Percentiles rank a stretch among this genome's conserved stretches.
Evolutionary conservation across 2,113 vertebrate species (phyloP).

Genomic region (Spea bombifrons): DNA sequence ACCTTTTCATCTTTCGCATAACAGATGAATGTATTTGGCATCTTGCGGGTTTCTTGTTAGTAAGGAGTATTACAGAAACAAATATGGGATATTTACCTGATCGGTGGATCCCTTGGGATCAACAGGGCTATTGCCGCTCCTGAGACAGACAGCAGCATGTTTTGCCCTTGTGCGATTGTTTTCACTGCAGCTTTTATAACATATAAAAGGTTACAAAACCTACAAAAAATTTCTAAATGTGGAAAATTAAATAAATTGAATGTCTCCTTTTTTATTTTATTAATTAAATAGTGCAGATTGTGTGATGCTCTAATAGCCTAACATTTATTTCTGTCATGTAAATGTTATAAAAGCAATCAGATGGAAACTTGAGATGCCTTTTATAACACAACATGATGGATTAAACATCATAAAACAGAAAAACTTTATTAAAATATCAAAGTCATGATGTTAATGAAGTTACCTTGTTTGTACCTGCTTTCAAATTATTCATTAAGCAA

Average conservation of each 20-base stretch:
- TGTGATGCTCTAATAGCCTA: slow-evolving; percentile 28
- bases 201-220: no score
- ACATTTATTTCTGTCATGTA: slow-evolving; percentile 40
- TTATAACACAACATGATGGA: slow-evolving; percentile 32
- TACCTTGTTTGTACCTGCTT: slow-evolving; percentile 25
- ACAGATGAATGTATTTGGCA: no score
- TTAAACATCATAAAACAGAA: slow-evolving; percentile 32
- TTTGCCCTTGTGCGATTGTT: no score
- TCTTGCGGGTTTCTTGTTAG: no score
- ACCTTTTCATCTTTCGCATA: no score
- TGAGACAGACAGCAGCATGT: no score
- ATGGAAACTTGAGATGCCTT: slow-evolving; percentile 37
- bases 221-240: neutral
- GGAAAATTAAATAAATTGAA: slow-evolving; percentile 2
- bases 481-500: slow-evolving; percentile 37
- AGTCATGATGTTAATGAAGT: slow-evolving; percentile 38
- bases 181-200: no score
- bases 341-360: slow-evolving; percentile 38
- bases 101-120: no score
- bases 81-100: no score
- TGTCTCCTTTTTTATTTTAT: slow-evolving; percentile 24
- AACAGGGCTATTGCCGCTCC: no score
- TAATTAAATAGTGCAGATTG: slow-evolving; percentile 14
- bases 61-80: no score
- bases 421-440: slow-evolving; percentile 38